Base-by-base conservation (phyloP, 2,113 vertebrate genomes). In the Dolichotis patagonum region DNA sequence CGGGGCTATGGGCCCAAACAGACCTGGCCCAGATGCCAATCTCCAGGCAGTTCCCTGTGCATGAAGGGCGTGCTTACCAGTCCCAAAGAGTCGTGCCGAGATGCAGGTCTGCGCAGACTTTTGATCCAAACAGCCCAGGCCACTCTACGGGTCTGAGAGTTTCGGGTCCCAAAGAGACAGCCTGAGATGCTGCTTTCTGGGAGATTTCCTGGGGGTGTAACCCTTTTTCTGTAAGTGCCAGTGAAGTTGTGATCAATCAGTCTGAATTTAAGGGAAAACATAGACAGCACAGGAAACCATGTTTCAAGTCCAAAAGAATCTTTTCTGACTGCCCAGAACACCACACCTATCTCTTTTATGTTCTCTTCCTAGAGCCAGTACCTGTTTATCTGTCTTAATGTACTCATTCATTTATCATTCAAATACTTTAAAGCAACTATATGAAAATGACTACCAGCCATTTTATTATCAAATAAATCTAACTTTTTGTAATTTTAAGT, bases 401-500 rank as follows among this genome's bases (percentile, higher is more conserved):
- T 77, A 24, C 14, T 89, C 49, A 62, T 73, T 85, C 82, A 30
- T 52, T 91, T 49, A 89, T 89, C 63, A 92, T 63, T 95, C 67
- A 90, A 90, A 54, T 26, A 94, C 11, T 88, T 81, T 85, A 62
- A 89, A 75, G 28, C 4, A 82, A 28, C 38, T 77, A 38, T 16
- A 43, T 95, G 19, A 26, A 96, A 77, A 94, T 78, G 32, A 43
- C 43, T 75, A 88, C 35, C 14, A 67, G 32, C 3, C 20, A 96
- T 46, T 95, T 94, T 80, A 87, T 81, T 81, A 35, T 77, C 43
- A 90, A 77, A 78, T 88, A 60, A 95, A 96, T 49, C 60, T 54
- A 90, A 94, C 84, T 93, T 75, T 38, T 91, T 58, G 32, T 75
- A 62, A 88, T 73, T 95, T 95, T 84, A 95, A 85, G 82, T 71